phyloP scores from a whole-genome alignment of 2,888 invertebrate species.

The Clostera curtula region DNA sequence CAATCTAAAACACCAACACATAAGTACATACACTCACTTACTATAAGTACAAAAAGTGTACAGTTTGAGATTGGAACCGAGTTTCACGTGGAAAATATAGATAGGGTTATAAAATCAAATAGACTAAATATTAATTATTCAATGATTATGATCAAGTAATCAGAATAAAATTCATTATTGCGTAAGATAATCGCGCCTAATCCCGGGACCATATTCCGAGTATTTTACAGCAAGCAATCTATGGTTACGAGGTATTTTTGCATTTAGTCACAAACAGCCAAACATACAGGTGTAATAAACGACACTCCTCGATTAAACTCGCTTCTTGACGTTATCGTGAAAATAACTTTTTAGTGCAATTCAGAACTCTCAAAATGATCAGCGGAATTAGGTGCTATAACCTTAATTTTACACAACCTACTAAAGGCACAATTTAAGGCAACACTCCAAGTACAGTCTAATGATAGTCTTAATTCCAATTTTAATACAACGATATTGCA shows the following conservation, averaged over 20 bases:
- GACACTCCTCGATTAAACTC: no score
- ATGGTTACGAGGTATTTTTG: no score
- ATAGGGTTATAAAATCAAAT: background rate
- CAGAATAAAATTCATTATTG: background rate
- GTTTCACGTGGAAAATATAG: slow-evolving; percentile 17
- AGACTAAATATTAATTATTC: background rate
- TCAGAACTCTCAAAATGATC: no score
- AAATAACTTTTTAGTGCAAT: no score
- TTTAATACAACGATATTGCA: slow-evolving; percentile 21
- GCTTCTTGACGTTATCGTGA: no score
- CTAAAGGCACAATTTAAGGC: slow-evolving; percentile 54
- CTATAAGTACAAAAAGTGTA: slow-evolving; percentile 58
- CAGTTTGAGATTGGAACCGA: slow-evolving; percentile 50
- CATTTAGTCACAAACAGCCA: no score
- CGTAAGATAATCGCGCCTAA: background rate
- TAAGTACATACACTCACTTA: slow-evolving; percentile 35
- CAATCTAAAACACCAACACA: slow-evolving; percentile 22
- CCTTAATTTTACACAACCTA: no score
- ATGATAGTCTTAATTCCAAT: slow-evolving; percentile 9
- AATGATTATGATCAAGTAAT: background rate
- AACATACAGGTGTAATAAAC: no score
- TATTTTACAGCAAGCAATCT: no score
- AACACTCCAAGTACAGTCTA: slow-evolving; percentile 21
- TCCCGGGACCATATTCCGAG: no score
- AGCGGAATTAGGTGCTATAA: no score